Base-by-base conservation (phyloP, 2,888 invertebrate genomes). In the Odiellus spinosus region DNA sequence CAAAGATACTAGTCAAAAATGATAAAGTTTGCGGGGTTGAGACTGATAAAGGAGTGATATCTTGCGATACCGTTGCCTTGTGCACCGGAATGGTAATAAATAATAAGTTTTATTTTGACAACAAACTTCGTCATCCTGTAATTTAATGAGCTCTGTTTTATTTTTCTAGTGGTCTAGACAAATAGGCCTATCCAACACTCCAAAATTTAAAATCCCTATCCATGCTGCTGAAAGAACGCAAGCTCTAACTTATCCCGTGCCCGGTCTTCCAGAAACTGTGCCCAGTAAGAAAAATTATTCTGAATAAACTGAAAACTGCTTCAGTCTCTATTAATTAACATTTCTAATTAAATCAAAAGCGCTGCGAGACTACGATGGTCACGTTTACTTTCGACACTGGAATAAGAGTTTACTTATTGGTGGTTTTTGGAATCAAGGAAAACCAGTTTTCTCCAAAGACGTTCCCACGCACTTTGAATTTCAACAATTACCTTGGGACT, bases 141-240 rank as follows among this genome's bases (percentile, higher is more conserved):
- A n/a, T n/a, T n/a, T n/a, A n/a, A n/a, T n/a, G n/a, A n/a, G n/a
- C n/a, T n/a, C n/a, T n/a, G n/a, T n/a, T n/a, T n/a, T n/a, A n/a
- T n/a, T n/a, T n/a, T n/a, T n/a, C n/a, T 54, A 68, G 68, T 67
- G 68, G 67, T 61, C 66, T 2, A 54, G 67, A 45, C 61, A 63
- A 47, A 49, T 80, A 39, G 80, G 78, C 11, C 62, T 74, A 49
- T 63, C 65, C 50, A 73, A 73, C 55, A 63, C 62, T 40, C 72
- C 73, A 20, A 70, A 71, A 56, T 77, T 80, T 1, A 67, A 74
- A 58, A 76, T 80, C 40, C 80, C 80, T 12, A 74, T 76, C 1
- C 78, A 78, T 63, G 75, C 79, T 18, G 78, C 76, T 38, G 76
- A 78, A 60, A 78, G 79, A 63, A 76, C 73, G 61, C 78, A 77